These are phyloP conservation scores for Rhizoglyphus robini DNA, from an alignment of 1,140 invertebrate genomes.

Conservation along the genomic window DNA sequence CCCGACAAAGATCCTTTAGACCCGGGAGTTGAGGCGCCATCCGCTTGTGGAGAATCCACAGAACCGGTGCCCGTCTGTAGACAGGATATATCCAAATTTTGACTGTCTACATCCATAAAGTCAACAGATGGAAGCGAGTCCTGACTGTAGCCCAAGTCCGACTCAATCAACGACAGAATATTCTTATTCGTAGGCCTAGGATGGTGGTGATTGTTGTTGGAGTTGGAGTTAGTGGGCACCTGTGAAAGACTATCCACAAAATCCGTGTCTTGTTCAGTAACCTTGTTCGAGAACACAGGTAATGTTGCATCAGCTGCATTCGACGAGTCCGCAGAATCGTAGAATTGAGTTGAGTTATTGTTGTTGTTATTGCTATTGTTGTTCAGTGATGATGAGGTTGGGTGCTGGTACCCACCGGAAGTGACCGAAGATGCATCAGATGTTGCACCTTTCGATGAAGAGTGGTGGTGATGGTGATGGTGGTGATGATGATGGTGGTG, in stretches of 20 bases:
- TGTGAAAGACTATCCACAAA: background rate
- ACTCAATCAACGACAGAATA: background rate
- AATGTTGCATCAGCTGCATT: too few species aligned
- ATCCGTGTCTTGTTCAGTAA: background rate
- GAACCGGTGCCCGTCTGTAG: background rate
- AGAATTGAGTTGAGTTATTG: too few species aligned
- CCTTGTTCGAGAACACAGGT: background rate
- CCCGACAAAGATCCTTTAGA: too few species aligned
- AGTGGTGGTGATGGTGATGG: constrained; percentile 24
- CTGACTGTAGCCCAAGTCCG: background rate
- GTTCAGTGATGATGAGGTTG: too few species aligned
- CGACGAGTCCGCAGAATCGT: too few species aligned
- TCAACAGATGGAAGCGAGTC: constrained; percentile 5
- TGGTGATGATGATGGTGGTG: constrained; percentile 26
- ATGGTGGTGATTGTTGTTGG: background rate
- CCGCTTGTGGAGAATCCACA: background rate
- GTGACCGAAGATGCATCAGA: background rate
- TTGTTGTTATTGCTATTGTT: too few species aligned
- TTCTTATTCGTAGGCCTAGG: background rate
- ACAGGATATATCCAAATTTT: background rate
- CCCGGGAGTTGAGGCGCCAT: too few species aligned
- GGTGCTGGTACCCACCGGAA: background rate
- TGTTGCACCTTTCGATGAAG: background rate
- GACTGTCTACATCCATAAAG: constrained; percentile 6
- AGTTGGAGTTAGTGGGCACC: background rate